phyloP scores from a whole-genome alignment of 2,113 vertebrate genomes.

The Astatoreochromis straeleni region DNA sequence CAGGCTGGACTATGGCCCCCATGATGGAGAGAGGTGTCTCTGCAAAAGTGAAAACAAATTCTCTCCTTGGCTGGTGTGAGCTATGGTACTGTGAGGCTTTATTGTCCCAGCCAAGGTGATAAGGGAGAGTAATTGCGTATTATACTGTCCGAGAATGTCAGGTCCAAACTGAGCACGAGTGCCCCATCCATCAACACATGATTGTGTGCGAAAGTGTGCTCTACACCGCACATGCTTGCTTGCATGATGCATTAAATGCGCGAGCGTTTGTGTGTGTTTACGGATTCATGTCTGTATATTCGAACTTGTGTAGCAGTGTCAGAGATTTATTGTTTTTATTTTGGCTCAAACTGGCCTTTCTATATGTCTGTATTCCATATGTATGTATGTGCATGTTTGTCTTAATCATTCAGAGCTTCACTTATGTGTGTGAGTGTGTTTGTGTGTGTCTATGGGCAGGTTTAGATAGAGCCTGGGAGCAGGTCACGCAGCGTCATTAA shows the following conservation, averaged over 20 bases:
- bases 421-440: conserved; percentile 8
- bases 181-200: conserved; percentile 86
- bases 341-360: not conserved
- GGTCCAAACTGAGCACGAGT: conserved; percentile 91
- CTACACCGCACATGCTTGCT: conserved; percentile 38
- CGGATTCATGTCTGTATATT: conserved; percentile 7
- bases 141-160: conserved; percentile 97
- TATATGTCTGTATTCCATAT: not conserved
- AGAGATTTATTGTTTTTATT: conserved; percentile 17
- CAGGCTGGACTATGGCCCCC: conserved; percentile 32
- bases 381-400: conserved; percentile 21
- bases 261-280: not conserved
- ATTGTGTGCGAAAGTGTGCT: conserved; percentile 43
- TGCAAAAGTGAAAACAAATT: conserved; percentile 97
- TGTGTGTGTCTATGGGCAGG: conserved; percentile 70
- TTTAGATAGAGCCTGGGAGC: conserved; percentile 87
- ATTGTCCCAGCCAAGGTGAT: conserved; percentile 98
- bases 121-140: conserved; percentile 99
- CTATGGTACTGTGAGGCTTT: conserved; percentile 95
- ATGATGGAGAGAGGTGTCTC: conserved; percentile 84
- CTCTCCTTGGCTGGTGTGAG: conserved; percentile 93
- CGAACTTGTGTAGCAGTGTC: not conserved
- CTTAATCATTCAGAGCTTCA: not conserved
- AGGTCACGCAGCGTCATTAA: conserved; percentile 89
- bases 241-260: conserved; percentile 52